A percentile compares a stretch with the other conserved stretches of the same genome.
phyloP scores from a whole-genome alignment of 2,113 vertebrate species.

The Cettia cetti region DNA sequence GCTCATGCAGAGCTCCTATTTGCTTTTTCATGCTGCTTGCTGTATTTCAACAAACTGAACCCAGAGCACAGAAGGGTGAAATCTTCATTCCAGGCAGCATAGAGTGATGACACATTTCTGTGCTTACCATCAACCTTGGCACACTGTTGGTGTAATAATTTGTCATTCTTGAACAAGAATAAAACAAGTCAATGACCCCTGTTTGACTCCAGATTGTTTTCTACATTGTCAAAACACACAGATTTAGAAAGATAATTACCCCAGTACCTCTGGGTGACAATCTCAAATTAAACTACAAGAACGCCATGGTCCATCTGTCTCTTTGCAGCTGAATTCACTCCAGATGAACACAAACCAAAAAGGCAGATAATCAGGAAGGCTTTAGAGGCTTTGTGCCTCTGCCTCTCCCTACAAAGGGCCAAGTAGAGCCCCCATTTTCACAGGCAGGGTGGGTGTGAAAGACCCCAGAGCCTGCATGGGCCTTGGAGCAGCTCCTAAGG shows the following conservation, averaged over 20 bases:
- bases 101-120: background rate
- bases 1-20: background rate
- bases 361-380: background rate
- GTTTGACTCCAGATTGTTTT: background rate
- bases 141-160: background rate
- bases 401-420: background rate
- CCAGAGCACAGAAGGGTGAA: background rate
- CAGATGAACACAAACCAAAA: background rate
- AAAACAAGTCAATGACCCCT: background rate
- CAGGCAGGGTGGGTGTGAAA: background rate
- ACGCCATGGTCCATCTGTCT: background rate
- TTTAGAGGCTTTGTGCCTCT: background rate
- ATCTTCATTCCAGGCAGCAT: background rate
- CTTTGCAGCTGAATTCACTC: background rate
- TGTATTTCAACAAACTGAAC: background rate
- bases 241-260: background rate
- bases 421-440: fast-evolving
- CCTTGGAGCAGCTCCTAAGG: background rate
- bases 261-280: background rate
- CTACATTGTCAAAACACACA: background rate
- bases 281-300: background rate
- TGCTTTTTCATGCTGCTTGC: background rate
- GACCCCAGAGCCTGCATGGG: background rate
- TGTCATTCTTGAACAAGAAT: background rate
- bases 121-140: background rate